Percentiles rank a stretch among this genome's conserved stretches.
Evolutionary conservation across 2,797 vertebrate species (phyloP).

Genomic region (Pygocentrus nattereri): DNA sequence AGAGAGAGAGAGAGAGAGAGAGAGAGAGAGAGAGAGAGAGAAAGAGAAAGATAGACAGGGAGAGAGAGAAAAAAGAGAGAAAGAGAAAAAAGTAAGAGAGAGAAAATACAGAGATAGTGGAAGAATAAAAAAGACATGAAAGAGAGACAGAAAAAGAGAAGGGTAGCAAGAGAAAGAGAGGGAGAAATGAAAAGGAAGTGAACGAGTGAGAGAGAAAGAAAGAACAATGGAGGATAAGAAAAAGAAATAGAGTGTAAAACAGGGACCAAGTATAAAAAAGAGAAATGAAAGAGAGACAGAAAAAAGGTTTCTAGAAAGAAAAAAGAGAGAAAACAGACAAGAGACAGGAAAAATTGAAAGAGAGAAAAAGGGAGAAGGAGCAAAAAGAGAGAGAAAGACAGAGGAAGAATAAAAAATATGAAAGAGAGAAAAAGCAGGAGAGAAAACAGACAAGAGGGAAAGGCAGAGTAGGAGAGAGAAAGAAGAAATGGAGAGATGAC

Average conservation of each 20-base stretch:
- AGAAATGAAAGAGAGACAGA: not conserved
- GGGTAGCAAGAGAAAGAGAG: not conserved
- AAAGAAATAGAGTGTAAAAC: not conserved
- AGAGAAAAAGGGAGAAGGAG: too few relatives aligned
- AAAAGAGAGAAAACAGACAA: constrained; percentile 8
- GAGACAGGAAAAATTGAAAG: not conserved
- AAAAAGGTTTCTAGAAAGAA: too few relatives aligned
- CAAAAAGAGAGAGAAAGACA: too few relatives aligned
- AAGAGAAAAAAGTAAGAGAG: constrained; percentile 4
- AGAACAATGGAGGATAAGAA: too few relatives aligned
- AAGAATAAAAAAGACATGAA: not conserved
- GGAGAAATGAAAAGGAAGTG: constrained; percentile 3
- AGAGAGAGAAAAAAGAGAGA: not conserved
- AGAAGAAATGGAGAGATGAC: too few relatives aligned
- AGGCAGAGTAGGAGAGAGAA: not conserved
- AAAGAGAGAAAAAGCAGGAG: too few relatives aligned
- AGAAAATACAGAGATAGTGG: not conserved
- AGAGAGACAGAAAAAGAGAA: too few relatives aligned
- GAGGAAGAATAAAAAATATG: not conserved
- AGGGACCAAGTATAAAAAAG: not conserved
- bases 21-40: not conserved
- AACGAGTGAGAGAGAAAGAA: not conserved
- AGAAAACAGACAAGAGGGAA: not conserved
- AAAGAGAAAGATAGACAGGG: constrained; percentile 23
- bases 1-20: constrained; percentile 4